Conservation (phyloP, 2,113 vertebrate genomes). For the Gallinago media region DNA sequence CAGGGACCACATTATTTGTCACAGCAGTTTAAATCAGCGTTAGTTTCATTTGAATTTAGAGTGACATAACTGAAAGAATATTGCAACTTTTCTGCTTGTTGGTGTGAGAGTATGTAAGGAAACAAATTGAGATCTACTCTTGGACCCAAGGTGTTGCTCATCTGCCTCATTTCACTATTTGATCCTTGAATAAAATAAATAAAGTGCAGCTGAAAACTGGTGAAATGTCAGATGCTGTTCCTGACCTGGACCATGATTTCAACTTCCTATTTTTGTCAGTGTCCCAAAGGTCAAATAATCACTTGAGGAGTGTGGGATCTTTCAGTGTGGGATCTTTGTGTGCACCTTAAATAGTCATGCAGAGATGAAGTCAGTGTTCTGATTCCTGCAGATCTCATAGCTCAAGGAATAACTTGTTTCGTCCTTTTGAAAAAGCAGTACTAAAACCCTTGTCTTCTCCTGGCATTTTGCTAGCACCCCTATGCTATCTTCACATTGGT, state of each 20-base stretch:
- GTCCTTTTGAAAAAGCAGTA: not conserved
- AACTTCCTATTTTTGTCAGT: not conserved
- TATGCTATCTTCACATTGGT: not conserved
- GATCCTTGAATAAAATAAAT: not conserved
- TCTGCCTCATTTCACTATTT: not conserved
- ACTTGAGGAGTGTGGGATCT: not conserved
- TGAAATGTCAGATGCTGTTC: not conserved
- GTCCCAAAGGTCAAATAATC: not conserved
- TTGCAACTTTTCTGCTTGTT: not conserved
- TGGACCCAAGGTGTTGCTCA: not conserved
- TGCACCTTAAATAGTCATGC: not conserved
- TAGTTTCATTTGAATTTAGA: not conserved
- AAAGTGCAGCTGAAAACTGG: not conserved
- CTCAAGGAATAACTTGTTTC: not conserved
- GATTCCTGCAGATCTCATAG: not conserved
- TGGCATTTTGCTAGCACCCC: not conserved
- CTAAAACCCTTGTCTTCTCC: not conserved
- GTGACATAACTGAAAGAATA: rapidly evolving
- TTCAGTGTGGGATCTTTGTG: not conserved
- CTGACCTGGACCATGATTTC: not conserved
- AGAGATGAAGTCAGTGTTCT: not conserved
- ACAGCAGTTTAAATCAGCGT: not conserved
- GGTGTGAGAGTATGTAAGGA: not conserved
- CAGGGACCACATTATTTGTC: not conserved
- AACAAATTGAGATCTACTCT: not conserved